These are phyloP conservation scores for Bombycilla garrulus DNA, from an alignment of 2,113 vertebrate genomes.

Conservation along the genomic window DNA sequence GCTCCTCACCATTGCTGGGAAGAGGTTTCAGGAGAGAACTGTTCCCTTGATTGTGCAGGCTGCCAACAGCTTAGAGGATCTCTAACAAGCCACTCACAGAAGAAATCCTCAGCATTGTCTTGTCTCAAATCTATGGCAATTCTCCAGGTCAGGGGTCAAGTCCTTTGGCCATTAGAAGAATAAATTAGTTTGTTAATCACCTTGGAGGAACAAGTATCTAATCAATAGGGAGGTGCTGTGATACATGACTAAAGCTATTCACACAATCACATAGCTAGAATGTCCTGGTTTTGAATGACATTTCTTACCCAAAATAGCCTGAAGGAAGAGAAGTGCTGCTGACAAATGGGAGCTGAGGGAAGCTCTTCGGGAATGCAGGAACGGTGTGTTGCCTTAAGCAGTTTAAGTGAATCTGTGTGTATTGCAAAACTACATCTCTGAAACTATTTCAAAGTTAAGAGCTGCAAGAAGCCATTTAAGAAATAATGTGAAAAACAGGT, in stretches of 20 bases:
- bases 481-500: not conserved
- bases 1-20: not conserved
- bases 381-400: not conserved
- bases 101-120: not conserved
- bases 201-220: not conserved
- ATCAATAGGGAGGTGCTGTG: constrained; percentile 8
- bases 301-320: constrained; percentile 22
- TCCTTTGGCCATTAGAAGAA: not conserved
- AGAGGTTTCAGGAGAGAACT: not conserved
- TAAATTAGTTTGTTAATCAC: constrained; percentile 10
- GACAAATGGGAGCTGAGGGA: constrained; percentile 17
- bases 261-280: not conserved
- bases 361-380: constrained; percentile 22
- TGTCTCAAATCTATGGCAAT: not conserved
- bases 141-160: not conserved
- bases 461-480: not conserved
- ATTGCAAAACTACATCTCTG: constrained; percentile 2
- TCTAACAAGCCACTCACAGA: not conserved
- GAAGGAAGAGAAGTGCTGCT: constrained; percentile 20
- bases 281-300: constrained; percentile 30
- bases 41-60: constrained; percentile 10
- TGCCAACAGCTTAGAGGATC: not conserved
- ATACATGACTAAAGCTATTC: not conserved
- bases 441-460: constrained; percentile 38
- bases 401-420: not conserved